Percentiles rank a stretch among this genome's conserved stretches.
Conservation (phyloP, 64 coral and sea anemone species). For the Actinia tenebrosa region DNA sequence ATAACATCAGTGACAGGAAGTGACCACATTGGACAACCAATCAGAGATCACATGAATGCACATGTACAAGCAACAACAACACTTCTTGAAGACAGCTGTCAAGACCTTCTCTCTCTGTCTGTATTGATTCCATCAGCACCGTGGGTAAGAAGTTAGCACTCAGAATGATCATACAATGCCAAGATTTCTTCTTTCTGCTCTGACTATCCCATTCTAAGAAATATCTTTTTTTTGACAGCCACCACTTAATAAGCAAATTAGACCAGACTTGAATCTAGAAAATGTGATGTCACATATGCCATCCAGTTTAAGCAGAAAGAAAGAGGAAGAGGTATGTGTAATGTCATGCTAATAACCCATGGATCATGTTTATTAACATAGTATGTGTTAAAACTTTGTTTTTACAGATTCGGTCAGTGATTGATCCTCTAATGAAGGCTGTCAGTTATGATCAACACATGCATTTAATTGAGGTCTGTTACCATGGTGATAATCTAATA, state of each 20-base stretch:
- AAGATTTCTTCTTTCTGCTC: no score
- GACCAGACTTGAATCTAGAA: constrained; percentile 51
- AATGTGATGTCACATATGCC: constrained; percentile 89
- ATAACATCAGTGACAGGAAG: constrained; percentile 1
- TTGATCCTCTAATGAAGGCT: constrained; percentile 69
- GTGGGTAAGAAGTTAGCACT: constrained; percentile 47
- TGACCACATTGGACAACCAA: constrained; percentile 66
- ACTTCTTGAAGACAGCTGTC: constrained; percentile 49
- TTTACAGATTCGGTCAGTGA: constrained; percentile 55
- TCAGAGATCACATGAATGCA: constrained; percentile 48
- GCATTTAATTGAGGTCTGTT: constrained; percentile 66
- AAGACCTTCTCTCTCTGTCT: constrained; percentile 69
- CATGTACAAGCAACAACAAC: constrained; percentile 51
- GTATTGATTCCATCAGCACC: constrained; percentile 69
- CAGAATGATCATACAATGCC: no score
- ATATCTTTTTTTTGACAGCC: constrained; percentile 37
- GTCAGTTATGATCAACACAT: constrained; percentile 71
- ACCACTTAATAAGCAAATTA: constrained; percentile 53
- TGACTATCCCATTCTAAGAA: not conserved
- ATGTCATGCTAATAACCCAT: not conserved
- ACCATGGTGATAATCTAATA: not conserved
- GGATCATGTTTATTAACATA: not conserved
- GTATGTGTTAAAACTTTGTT: not conserved
- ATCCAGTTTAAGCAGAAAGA: constrained; percentile 53
- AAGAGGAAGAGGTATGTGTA: constrained; percentile 63